Evolutionary conservation across 2,113 vertebrate genomes (phyloP), one percentile per base, ranked within the genome.

Genomic region (Columbina picui): DNA sequence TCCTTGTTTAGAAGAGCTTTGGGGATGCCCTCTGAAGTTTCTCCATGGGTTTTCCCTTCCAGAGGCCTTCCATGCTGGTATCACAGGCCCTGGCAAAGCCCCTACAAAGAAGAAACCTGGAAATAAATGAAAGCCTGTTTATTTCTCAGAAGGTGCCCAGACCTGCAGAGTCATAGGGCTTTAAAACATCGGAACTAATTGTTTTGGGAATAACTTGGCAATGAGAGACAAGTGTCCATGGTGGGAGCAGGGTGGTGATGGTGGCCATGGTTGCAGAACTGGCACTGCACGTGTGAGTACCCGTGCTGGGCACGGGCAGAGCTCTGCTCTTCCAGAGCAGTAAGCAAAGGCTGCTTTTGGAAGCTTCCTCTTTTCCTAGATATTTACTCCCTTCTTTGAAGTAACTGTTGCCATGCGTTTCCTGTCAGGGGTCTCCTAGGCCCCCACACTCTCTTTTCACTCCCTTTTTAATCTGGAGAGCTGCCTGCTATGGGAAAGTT

Each of bases 401-500:
- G 76, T 94, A 91, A 59, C 59, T 1, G 0, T 90, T 95, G 79
- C 85, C 76, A 86, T 4, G 13, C 16, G 0, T 84, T 97, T 93
- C 65, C 88, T 81, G 64, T 77, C 56, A 70, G 36, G 85, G 49
- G 8, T 73, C 36, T 39, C 45, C 25, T 10, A 34, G 71, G 38
- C 78, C 71, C 14, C 36, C 26, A 30, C 38, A 26, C 34, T 64
- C 69, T 34, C 71, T 86, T 77, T 89, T 84, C 32, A 41, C 16
- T 89, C n/a, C 7, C 26, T 38, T 82, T 91, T 82, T 36, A 79
- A 77, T 74, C 38, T 15, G 6, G 71, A 95, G 84, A 80, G n/a
- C 64, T 90, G 83, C 73, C 84, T 90, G 68, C 68, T 90, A 83
- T 80, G 67, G 30, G 71, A 77, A 88, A 90, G 85, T 93, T 90